Evolutionary conservation across 2,113 vertebrate genomes (phyloP).

Genomic region (Petromus typicus): DNA sequence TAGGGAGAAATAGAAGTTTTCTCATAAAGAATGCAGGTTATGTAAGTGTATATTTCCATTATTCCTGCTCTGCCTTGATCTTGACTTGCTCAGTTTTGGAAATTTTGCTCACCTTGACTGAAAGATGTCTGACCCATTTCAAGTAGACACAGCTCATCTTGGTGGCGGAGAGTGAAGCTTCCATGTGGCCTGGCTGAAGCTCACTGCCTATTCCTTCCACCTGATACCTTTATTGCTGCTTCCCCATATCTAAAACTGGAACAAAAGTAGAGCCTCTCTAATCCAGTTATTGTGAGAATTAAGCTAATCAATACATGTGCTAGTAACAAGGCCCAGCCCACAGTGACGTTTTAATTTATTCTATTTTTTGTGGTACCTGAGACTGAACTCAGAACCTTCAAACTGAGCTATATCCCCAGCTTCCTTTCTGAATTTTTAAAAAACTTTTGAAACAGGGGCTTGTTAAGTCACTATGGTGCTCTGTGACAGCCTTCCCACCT

Average conservation of each 20-base stretch:
- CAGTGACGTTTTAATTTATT: not conserved
- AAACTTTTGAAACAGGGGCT: not conserved
- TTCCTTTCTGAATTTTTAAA: not conserved
- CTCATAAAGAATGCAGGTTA: not conserved
- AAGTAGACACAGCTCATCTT: not conserved
- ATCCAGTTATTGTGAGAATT: not conserved
- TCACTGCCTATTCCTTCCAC: not conserved
- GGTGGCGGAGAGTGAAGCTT: not conserved
- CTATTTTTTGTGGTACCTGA: not conserved
- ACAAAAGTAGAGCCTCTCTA: constrained; percentile 5
- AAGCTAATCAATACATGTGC: not conserved
- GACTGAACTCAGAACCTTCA: not conserved
- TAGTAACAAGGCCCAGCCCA: not conserved
- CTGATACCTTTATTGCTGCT: not conserved
- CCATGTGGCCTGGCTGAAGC: fast-evolving
- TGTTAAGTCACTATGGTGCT: not conserved
- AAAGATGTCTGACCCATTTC: not conserved
- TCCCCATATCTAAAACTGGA: not conserved
- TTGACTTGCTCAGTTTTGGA: not conserved
- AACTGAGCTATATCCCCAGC: not conserved
- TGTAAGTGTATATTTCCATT: not conserved
- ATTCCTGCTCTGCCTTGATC: not conserved
- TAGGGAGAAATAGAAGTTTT: not conserved
- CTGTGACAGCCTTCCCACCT: not conserved
- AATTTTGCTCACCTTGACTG: not conserved